phyloP scores from a whole-genome alignment of 1,140 invertebrate species.

The Ceratosolen solmsi region DNA sequence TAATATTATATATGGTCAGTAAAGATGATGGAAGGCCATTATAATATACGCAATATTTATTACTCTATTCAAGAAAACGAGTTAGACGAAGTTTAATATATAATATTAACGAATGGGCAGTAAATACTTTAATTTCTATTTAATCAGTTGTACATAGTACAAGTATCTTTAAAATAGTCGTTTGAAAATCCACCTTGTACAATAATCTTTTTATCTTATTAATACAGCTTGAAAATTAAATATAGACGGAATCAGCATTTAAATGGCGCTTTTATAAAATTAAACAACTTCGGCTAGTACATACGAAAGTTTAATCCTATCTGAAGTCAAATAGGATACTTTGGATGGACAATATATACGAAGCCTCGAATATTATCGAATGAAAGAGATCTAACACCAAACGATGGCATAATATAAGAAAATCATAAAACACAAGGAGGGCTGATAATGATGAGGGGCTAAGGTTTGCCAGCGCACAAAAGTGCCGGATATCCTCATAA shows the following conservation, averaged over 20 bases:
- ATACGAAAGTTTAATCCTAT: not conserved
- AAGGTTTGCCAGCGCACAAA: not conserved
- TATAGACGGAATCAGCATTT: not conserved
- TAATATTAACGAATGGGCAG: too few species aligned
- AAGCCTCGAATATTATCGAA: not conserved
- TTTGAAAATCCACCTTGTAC: too few species aligned
- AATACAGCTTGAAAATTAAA: not conserved
- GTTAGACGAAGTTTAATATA: too few species aligned
- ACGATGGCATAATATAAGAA: not conserved
- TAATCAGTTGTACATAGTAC: too few species aligned
- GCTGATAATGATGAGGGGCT: not conserved
- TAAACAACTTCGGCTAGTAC: not conserved
- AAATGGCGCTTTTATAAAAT: not conserved
- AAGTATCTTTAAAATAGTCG: too few species aligned
- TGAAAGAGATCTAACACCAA: not conserved
- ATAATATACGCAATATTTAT: too few species aligned
- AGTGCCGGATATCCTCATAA: conserved; percentile 4
- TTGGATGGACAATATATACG: not conserved
- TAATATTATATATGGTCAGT: too few species aligned
- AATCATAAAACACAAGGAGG: not conserved
- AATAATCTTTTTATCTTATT: too few species aligned
- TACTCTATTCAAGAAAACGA: too few species aligned
- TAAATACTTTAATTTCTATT: too few species aligned
- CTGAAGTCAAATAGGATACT: not conserved
- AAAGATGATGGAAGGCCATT: too few species aligned